These are phyloP conservation scores for Dysmachus trigonus DNA, from an alignment of 2,888 invertebrate genomes.

Conservation along the genomic window DNA sequence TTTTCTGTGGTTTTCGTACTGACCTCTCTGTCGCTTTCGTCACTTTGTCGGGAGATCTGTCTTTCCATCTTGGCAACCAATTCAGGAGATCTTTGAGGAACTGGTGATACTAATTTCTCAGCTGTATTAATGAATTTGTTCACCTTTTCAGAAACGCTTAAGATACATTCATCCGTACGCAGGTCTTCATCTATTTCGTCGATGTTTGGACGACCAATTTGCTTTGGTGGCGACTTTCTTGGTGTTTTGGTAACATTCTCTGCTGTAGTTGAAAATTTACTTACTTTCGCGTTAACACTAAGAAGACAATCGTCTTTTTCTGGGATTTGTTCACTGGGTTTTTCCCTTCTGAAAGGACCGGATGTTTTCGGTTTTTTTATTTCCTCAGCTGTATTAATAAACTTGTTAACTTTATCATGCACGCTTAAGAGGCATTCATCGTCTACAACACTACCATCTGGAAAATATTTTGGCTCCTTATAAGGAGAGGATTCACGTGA, in stretches of 20 bases:
- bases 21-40: slow-evolving; percentile 43
- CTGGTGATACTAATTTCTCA: slow-evolving; percentile 66
- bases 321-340: slow-evolving; percentile 27
- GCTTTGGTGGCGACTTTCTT: slow-evolving; percentile 51
- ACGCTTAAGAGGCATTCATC: slow-evolving; percentile 75
- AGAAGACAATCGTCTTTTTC: slow-evolving; percentile 68
- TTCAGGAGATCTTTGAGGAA: slow-evolving; percentile 65
- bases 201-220: slow-evolving; percentile 66
- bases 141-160: slow-evolving; percentile 74
- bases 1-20: slow-evolving; percentile 47
- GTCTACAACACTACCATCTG: slow-evolving; percentile 67
- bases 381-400: slow-evolving; percentile 68
- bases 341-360: slow-evolving; percentile 58
- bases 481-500: slow-evolving; percentile 38
- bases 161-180: slow-evolving; percentile 69
- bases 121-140: slow-evolving; percentile 72
- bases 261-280: slow-evolving; percentile 71
- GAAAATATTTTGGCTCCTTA: slow-evolving; percentile 47
- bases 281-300: slow-evolving; percentile 74
- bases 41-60: slow-evolving; percentile 57
- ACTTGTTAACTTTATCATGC: slow-evolving; percentile 75
- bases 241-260: slow-evolving; percentile 67
- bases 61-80: slow-evolving; percentile 64
- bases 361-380: slow-evolving; percentile 63
- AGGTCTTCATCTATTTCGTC: slow-evolving; percentile 69